Base-by-base conservation (phyloP, 2,113 vertebrate genomes). In the Paradisaea rubra region DNA sequence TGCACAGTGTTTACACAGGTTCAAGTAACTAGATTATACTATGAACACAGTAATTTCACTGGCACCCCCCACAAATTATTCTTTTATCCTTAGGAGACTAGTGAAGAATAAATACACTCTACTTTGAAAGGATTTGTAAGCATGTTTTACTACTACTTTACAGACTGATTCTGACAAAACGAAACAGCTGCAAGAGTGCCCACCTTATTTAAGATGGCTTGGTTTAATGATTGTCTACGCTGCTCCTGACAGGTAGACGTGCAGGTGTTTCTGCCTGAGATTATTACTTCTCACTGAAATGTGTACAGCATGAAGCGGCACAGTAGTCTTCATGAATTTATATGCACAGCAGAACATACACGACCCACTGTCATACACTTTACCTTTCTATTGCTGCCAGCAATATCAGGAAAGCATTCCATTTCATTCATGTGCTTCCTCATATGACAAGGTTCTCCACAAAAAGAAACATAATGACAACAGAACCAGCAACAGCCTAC, bases 361-460 rank as follows among this genome's bases (percentile, higher is more conserved):
- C 0, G 0, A 81, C 5, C 60, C n/a, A 22, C 41, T 41, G 39
- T 18, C 3, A 0, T 11, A 64, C 72, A 64, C 37, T 63, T 59
- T 18, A 53, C 27, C 27, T 65, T 44, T 44, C 77, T 74, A n/a
- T 45, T 6, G 1, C 56, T 71, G 64, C 69, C 35, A 56, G 82
- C 30, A 84, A 4, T 21, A 60, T 31, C 65, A 91, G 63, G 47
- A 47, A 79, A 91, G 25, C 25, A 52, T 74, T 80, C 88, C 7
- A 47, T 81, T 82, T 84, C 15, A 60, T 64, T 82, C 33, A 14
- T 20, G 24, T 39, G 14, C 61, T 69, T 54, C 50, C 45, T 76
- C 37, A 3, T 18, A 16, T 13, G n/a, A 65, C 37, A 24, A 19
- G 16, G 70, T 14, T 85, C 57, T 69, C 69, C 56, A 35, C 22